These are phyloP conservation scores for Willisornis vidua DNA, from an alignment of 2,113 vertebrate genomes.

Conservation along the genomic window DNA sequence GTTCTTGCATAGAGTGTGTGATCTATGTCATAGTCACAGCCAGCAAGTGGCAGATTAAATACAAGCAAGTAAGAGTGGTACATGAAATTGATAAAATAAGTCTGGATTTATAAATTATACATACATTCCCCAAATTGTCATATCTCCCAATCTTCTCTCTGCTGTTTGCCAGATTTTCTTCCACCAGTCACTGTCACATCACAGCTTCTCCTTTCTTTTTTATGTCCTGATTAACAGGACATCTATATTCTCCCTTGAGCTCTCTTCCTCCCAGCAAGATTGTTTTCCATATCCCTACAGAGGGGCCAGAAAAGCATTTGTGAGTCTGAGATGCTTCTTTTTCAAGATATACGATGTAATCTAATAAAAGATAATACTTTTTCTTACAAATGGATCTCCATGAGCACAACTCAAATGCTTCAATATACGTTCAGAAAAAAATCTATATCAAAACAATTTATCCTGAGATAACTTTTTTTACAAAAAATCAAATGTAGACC, in stretches of 20 bases:
- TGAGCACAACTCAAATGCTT: not conserved
- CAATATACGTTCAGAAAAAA: not conserved
- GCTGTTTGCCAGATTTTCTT: slow-evolving; percentile 47
- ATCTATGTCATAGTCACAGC: slow-evolving; percentile 5
- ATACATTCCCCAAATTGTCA: slow-evolving; percentile 31
- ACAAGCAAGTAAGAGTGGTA: not conserved
- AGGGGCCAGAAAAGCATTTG: slow-evolving; percentile 1
- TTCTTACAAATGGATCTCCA: not conserved
- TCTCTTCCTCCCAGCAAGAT: slow-evolving; percentile 45
- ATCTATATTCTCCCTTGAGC: slow-evolving; percentile 62
- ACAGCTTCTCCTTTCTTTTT: slow-evolving; percentile 44
- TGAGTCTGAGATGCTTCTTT: slow-evolving; percentile 12
- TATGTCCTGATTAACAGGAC: slow-evolving; percentile 66
- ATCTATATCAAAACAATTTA: not conserved
- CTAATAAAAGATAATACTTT: slow-evolving; percentile 33
- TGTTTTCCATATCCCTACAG: slow-evolving; percentile 29
- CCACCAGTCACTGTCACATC: slow-evolving; percentile 64
- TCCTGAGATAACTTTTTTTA: not conserved
- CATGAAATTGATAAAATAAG: slow-evolving; percentile 47
- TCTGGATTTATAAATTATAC: slow-evolving; percentile 61
- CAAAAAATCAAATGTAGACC: not conserved
- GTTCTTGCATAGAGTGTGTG: not conserved
- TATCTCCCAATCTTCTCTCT: slow-evolving; percentile 9
- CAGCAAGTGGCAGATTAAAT: slow-evolving; percentile 47
- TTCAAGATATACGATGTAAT: not conserved